Base-by-base conservation (phyloP, 2,888 invertebrate species). In the Volucella inflata region DNA sequence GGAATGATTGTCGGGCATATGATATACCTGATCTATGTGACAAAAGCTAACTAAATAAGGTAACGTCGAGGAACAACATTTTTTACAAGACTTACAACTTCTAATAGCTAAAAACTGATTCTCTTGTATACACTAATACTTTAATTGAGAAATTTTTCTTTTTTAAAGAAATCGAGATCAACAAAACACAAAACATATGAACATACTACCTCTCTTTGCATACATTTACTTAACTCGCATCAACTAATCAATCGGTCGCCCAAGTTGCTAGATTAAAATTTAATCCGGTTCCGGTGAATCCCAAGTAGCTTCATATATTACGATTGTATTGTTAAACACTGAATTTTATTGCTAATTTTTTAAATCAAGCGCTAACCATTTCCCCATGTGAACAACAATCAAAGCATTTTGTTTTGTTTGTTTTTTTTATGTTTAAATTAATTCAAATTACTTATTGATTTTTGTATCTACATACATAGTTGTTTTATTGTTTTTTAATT, bases 381-480 rank as follows among this genome's bases (percentile, higher is more conserved):
- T 67, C 3, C 17, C 11, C 17, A 12, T 30, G 16, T 21, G 2
- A 50, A 16, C 21, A 50, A 16, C 21, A 14, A 14, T 42, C 40
- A 51, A 21, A 65, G 30, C 11, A 40, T 12, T 67, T 36, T 38
- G 50, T 64, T 51, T 14, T 30, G 30, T 30, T 30, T 30, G 30
- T 30, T 30, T 30, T 30, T 30, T 30, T 50, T 16, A 0, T 40
- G n/a, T 30, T 51, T 14, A 53, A 67, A 67, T 67, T 53, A 53
- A 67, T 67, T 51, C 53, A 67, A 67, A 67, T 67, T 42, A 30
- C 40, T 42, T 67, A 40, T 40, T 46, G 44, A 44, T 51, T 51
- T 65, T n/a, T 10, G 2, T 8, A 9, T 59, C n/a, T n/a, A n/a
- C n/a, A n/a, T n/a, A n/a, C n/a, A 40, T 40, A 40, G 40, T 42